Conservation (phyloP, 2,797 vertebrate species). For the Pogoniulus pusillus region DNA sequence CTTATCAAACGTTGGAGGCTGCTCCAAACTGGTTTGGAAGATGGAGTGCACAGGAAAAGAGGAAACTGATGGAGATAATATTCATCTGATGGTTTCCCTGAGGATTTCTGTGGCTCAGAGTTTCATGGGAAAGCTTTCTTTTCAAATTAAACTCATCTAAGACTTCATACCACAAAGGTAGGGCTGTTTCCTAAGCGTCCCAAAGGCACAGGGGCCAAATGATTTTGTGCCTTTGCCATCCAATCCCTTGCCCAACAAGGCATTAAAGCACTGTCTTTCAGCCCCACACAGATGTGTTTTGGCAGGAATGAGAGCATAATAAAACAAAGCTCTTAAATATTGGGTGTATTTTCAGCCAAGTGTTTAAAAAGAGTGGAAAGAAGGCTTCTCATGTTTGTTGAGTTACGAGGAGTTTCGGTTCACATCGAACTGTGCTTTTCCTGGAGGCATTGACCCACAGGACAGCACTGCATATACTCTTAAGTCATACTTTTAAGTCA, state of each 20-base stretch:
- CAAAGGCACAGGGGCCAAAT: neutral
- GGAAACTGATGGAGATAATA: conserved; percentile 45
- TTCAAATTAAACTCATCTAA: conserved; percentile 19
- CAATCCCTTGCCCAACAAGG: neutral
- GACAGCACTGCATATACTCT: neutral
- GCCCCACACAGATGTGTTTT: neutral
- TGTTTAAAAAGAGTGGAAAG: neutral
- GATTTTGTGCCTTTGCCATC: neutral
- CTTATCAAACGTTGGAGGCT: conserved; percentile 44
- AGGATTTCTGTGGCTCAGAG: conserved; percentile 10
- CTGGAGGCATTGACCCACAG: neutral
- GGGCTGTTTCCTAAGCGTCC: neutral
- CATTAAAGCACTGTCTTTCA: neutral
- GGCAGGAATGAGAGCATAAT: neutral
- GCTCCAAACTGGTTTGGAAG: conserved; percentile 1
- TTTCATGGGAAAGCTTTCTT: conserved; percentile 58
- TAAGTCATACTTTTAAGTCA: neutral
- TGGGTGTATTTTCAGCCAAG: neutral
- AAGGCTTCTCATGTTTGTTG: neutral
- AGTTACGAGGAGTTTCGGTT: neutral
- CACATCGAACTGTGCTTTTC: neutral
- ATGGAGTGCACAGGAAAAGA: neutral
- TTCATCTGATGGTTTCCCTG: conserved; percentile 36
- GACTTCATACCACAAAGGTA: neutral
- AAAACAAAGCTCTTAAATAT: neutral